Evolutionary conservation across 2,113 vertebrate genomes (phyloP), one percentile per base, ranked within the genome.

Genomic region (Istiophorus platypterus): DNA sequence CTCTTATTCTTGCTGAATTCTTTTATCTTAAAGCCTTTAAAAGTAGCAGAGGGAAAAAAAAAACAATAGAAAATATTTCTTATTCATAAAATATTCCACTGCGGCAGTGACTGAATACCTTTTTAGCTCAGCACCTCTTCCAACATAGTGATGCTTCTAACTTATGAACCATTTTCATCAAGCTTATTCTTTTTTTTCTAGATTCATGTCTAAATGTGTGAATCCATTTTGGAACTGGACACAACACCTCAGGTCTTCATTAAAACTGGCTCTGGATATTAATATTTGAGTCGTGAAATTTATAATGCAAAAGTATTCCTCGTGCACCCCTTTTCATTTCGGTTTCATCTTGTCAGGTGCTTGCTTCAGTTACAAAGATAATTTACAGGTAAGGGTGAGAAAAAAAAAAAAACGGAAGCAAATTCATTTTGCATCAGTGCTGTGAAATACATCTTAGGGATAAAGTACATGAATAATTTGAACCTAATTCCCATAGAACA

Each of bases 351-450:
- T 70, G 22, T 51, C 8, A 9, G 20, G 2, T 22, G 20, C 49
- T 51, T 51, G 49, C 47, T 49, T 49, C 47, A 49, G 49, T 51
- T n/a, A 51, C 18, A 49, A 49, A 39, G 6, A 1, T 9, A 7
- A 39, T 7, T 39, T 39, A 9, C 10, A 39, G 37, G 37, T 39
- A 39, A 39, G 37, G 9, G 37, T 9, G 37, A 9, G 7, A 4
- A 39, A 39, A 42, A 39, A 9, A 9, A 10, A 4, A 39, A 39
- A 42, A 42, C 3, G 20, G 20, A 2, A 51, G 20, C 7, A 49
- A 56, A 74, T 63, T 37, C 37, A 67, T 81, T 81, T 85, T 42
- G 57, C 26, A 72, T 81, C 26, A 75, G 31, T 27, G 45, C 78
- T 75, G 71, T 58, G 41, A 63, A 66, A 67, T 13, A 51, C 5